Conservation (phyloP, 1,140 invertebrate species). For the Odontomachus brunneus region DNA sequence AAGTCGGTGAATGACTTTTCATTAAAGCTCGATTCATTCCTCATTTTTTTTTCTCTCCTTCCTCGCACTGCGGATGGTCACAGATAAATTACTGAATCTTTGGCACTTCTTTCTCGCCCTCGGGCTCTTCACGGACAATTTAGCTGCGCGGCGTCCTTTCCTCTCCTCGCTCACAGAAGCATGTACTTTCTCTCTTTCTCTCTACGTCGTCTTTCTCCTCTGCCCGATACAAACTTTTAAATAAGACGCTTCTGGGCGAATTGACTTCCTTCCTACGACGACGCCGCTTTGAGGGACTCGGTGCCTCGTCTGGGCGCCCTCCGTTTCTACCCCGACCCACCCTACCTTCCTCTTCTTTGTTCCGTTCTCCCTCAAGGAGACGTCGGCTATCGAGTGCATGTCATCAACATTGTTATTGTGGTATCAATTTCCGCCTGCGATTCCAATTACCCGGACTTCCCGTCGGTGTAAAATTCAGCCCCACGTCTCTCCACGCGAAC, state of each 20-base stretch:
- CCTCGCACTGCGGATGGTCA: conserved; percentile 56
- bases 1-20: conserved; percentile 75
- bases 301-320: conserved; percentile 54
- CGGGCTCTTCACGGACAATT: conserved; percentile 80
- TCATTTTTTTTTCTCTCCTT: conserved; percentile 68
- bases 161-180: conserved; percentile 68
- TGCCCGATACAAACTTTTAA: conserved; percentile 83
- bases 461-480: conserved; percentile 53
- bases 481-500: neutral
- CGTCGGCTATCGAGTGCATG: conserved; percentile 71
- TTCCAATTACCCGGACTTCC: conserved; percentile 71
- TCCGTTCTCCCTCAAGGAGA: conserved; percentile 54
- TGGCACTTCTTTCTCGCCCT: conserved; percentile 72
- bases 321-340: conserved; percentile 33
- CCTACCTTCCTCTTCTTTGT: conserved; percentile 21
- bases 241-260: conserved; percentile 81
- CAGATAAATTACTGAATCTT: conserved; percentile 81
- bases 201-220: conserved; percentile 56
- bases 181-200: conserved; percentile 2
- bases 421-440: conserved; percentile 75
- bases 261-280: conserved; percentile 78
- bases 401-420: conserved; percentile 78
- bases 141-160: conserved; percentile 73
- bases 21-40: conserved; percentile 77
- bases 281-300: conserved; percentile 74